Percentiles rank a stretch among this genome's conserved stretches.
phyloP scores from a whole-genome alignment of 1,140 invertebrate genomes.

The Panagrolaimus sp. region DNA sequence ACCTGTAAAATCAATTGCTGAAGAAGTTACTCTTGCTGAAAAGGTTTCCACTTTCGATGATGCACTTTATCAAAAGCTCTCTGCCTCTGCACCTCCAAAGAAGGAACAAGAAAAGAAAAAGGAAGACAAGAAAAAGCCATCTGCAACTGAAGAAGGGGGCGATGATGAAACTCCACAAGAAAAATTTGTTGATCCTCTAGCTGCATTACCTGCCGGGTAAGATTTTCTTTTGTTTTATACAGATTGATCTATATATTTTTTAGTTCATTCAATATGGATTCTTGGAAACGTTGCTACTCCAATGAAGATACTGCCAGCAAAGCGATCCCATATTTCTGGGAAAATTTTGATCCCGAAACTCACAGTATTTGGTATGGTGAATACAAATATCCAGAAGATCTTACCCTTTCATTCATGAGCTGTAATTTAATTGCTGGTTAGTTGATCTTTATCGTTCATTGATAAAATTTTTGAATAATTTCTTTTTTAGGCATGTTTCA shows the following conservation, averaged over 20 bases:
- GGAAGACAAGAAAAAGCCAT: constrained; percentile 32
- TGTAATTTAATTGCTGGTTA: constrained; percentile 83
- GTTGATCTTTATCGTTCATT: constrained; percentile 32
- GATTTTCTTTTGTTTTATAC: background rate
- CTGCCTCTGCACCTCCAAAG: constrained; percentile 43
- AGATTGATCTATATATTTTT: constrained; percentile 33
- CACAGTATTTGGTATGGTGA: constrained; percentile 90
- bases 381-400: constrained; percentile 91
- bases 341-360: constrained; percentile 91
- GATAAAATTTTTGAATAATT: background rate
- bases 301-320: constrained; percentile 82
- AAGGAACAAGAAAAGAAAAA: constrained; percentile 62
- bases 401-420: constrained; percentile 88
- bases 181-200: constrained; percentile 88
- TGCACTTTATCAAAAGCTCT: constrained; percentile 32
- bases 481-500: constrained; percentile 79
- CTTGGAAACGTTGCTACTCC: constrained; percentile 92
- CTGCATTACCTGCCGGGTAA: constrained; percentile 75
- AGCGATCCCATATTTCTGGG: constrained; percentile 95
- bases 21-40: constrained; percentile 72
- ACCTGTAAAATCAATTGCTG: constrained; percentile 76
- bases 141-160: constrained; percentile 35
- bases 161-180: constrained; percentile 66
- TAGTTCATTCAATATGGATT: constrained; percentile 85
- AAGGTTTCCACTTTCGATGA: constrained; percentile 68